These are phyloP conservation scores for Ganaspis brasiliensis DNA, from an alignment of 2,888 invertebrate genomes.

Conservation along the genomic window DNA sequence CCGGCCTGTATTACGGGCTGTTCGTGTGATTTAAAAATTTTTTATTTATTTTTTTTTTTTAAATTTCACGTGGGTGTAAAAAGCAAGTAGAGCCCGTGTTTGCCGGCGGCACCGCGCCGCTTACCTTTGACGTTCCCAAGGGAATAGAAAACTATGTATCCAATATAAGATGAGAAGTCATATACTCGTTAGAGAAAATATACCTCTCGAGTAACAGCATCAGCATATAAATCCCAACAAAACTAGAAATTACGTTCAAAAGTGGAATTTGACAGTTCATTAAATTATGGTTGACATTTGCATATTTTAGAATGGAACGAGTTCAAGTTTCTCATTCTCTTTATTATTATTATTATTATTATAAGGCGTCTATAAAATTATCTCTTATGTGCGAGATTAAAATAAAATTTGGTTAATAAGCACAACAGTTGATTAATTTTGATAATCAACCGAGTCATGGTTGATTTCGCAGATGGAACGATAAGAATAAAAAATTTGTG, in stretches of 20 bases:
- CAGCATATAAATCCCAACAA: slow-evolving; percentile 48
- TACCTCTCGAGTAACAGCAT: slow-evolving; percentile 57
- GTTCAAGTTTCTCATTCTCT: neutral
- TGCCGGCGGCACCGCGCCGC: slow-evolving; percentile 55
- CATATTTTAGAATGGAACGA: neutral
- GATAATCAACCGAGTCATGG: too few relatives aligned
- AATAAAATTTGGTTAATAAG: too few relatives aligned
- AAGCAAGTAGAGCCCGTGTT: slow-evolving; percentile 62
- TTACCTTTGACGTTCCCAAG: slow-evolving; percentile 62
- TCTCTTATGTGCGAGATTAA: too few relatives aligned
- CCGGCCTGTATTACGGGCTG: slow-evolving; percentile 58
- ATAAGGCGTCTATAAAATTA: too few relatives aligned
- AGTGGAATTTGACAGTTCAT: neutral
- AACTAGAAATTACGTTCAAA: neutral
- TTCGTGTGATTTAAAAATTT: slow-evolving; percentile 60
- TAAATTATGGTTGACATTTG: neutral
- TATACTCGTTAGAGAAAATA: slow-evolving; percentile 60
- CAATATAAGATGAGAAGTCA: slow-evolving; percentile 55
- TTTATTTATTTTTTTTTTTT: slow-evolving; percentile 60
- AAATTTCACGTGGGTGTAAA: slow-evolving; percentile 61
- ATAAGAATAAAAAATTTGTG: slow-evolving; percentile 9
- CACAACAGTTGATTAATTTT: too few relatives aligned
- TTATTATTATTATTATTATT: neutral
- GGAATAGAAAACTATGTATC: slow-evolving; percentile 61
- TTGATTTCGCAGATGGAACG: neutral